These are phyloP conservation scores for Ambastaia sidthimunki DNA, from an alignment of 2,797 vertebrate genomes.

Conservation along the genomic window DNA sequence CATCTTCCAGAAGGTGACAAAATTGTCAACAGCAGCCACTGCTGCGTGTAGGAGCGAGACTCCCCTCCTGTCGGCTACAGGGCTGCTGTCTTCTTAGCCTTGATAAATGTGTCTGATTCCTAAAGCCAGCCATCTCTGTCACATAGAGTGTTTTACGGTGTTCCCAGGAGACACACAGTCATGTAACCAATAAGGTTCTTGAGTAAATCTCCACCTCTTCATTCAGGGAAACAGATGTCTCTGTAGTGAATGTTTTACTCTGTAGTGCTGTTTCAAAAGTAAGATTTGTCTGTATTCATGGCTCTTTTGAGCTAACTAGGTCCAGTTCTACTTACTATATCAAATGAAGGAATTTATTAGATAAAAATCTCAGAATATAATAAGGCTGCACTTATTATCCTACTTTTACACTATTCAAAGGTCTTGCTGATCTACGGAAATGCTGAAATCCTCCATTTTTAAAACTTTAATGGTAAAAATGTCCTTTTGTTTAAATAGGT, in stretches of 20 bases:
- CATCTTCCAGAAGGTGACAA: slow-evolving; percentile 44
- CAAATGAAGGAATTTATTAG: not conserved
- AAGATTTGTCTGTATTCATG: not conserved
- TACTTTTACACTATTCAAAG: not conserved
- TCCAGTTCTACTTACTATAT: not conserved
- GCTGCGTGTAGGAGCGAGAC: not conserved
- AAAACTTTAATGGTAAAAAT: not conserved
- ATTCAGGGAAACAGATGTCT: slow-evolving; percentile 34
- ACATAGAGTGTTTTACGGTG: slow-evolving; percentile 23
- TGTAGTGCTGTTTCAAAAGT: not conserved
- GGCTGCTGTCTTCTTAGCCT: slow-evolving; percentile 42
- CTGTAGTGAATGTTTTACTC: not conserved
- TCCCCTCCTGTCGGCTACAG: slow-evolving; percentile 14
- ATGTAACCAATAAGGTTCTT: slow-evolving; percentile 11
- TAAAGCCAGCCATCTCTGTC: slow-evolving; percentile 35
- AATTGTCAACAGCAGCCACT: slow-evolving; percentile 34
- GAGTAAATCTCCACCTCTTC: slow-evolving; percentile 32
- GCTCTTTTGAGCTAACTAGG: not conserved
- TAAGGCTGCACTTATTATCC: not conserved
- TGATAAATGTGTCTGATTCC: slow-evolving; percentile 44
- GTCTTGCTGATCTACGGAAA: not conserved
- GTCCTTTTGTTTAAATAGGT: not conserved
- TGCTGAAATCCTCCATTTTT: too few species aligned
- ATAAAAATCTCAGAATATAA: not conserved
- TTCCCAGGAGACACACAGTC: slow-evolving; percentile 13